Evolutionary conservation across 2,797 vertebrate species (phyloP).

Genomic region (Dendrocincla tyrannina): DNA sequence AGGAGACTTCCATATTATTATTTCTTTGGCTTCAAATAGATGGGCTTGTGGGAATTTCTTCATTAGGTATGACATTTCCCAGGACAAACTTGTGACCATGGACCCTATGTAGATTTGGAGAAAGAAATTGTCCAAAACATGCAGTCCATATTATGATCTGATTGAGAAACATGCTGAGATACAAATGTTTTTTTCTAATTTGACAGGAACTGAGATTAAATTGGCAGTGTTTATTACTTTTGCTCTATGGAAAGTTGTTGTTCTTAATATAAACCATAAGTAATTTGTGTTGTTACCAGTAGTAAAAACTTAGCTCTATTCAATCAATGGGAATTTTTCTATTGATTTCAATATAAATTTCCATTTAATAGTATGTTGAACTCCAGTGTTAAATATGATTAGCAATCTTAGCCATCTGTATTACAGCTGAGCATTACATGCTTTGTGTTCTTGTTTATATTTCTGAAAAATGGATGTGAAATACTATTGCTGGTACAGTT

Average conservation of each 20-base stretch:
- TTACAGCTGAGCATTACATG: neutral
- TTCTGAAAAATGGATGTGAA: constrained; percentile 14
- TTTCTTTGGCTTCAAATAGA: neutral
- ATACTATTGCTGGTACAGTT: neutral
- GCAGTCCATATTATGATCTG: neutral
- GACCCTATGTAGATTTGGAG: neutral
- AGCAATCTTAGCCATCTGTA: neutral
- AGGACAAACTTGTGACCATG: neutral
- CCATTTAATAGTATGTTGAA: neutral
- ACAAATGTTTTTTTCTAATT: neutral
- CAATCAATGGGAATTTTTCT: neutral
- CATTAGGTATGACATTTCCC: neutral
- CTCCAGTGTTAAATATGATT: neutral
- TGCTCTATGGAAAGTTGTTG: neutral
- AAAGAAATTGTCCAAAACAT: neutral
- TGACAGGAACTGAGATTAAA: neutral
- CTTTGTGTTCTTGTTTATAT: neutral
- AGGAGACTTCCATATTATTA: neutral
- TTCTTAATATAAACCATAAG: neutral
- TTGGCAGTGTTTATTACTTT: neutral
- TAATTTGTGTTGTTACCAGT: neutral
- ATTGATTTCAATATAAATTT: neutral
- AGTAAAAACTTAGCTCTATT: neutral
- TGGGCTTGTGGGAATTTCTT: neutral
- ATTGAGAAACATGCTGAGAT: neutral